phyloP scores from a whole-genome alignment of 2,113 vertebrate genomes.

The Rafetus swinhoei region DNA sequence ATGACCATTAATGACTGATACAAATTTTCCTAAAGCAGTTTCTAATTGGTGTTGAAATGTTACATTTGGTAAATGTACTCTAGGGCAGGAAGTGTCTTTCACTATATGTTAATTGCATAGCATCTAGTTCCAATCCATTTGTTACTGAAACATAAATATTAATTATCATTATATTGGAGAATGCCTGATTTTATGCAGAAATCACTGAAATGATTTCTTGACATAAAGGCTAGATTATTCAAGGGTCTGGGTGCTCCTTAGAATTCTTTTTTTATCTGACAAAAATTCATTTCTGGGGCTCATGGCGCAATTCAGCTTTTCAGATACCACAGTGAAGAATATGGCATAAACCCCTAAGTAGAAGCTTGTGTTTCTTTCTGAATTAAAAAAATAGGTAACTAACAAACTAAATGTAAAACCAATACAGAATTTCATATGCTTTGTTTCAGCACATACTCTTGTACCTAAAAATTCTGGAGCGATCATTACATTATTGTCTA shows the following conservation, averaged over 20 bases:
- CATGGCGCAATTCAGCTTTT: neutral
- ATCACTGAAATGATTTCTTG: neutral
- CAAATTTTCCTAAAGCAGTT: neutral
- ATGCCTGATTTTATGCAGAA: neutral
- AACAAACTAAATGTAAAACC: neutral
- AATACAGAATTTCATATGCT: neutral
- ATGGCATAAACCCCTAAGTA: neutral
- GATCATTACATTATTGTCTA: neutral
- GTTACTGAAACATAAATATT: neutral
- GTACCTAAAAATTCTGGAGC: neutral
- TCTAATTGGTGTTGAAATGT: neutral
- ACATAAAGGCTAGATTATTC: neutral
- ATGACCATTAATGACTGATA: neutral
- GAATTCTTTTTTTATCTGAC: neutral
- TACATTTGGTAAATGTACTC: neutral
- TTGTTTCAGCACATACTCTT: neutral
- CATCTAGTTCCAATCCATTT: neutral
- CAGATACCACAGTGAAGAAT: accelerated
- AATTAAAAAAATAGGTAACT: neutral
- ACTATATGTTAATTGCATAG: neutral
- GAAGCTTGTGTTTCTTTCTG: neutral
- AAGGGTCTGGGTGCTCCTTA: neutral
- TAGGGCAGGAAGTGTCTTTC: neutral
- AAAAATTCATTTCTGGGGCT: neutral
- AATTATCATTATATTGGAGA: neutral